Conservation (phyloP, 1,140 invertebrate species). For the Panonychus citri region DNA sequence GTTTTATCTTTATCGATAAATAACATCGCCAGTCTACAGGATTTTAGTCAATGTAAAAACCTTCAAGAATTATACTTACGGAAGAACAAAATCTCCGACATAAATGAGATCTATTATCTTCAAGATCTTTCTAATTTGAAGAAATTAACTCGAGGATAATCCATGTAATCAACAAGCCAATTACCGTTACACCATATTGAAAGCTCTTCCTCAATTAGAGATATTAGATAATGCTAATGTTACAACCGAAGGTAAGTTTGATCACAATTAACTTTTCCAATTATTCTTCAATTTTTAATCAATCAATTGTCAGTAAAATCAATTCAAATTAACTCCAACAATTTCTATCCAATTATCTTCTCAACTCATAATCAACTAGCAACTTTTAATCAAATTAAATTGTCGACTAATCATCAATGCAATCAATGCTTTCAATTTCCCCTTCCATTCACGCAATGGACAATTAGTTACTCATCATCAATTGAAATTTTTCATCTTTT, state of each 20-base stretch:
- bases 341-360: no score
- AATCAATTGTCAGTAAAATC: no score
- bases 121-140: conserved; percentile 49
- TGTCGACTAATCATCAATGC: no score
- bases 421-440: no score
- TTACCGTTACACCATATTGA: conserved; percentile 61
- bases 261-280: no score
- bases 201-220: conserved; percentile 60
- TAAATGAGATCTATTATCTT: conserved; percentile 64
- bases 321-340: no score
- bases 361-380: no score
- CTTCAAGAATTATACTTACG: conserved; percentile 74
- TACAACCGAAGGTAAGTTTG: conserved; percentile 5
- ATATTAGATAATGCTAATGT: conserved; percentile 56
- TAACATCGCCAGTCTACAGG: conserved; percentile 52
- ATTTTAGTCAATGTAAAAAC: conserved; percentile 61
- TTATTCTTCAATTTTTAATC: no score
- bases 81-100: conserved; percentile 65
- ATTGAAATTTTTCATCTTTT: no score
- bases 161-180: conserved; percentile 63
- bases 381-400: no score
- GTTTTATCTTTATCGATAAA: conserved; percentile 46
- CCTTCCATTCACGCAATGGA: no score
- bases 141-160: conserved; percentile 70
- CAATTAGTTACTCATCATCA: no score